These are phyloP conservation scores for Microcebus jonahi DNA, from an alignment of 2,113 vertebrate genomes.

Conservation along the genomic window DNA sequence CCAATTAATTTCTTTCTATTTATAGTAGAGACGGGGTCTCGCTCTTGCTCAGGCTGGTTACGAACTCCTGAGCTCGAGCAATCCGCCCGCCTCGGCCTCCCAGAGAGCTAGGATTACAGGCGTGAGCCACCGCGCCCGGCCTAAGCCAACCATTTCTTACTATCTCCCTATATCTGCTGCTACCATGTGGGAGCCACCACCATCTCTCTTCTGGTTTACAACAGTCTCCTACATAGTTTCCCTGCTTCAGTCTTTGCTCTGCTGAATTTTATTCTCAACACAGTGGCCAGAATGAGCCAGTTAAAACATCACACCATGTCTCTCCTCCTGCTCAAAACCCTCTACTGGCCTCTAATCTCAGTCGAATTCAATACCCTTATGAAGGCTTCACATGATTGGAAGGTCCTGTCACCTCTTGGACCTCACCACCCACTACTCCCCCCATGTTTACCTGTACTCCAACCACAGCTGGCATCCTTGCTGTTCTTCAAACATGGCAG, in stretches of 20 bases:
- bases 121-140: no score
- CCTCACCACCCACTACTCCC: background rate
- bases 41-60: no score
- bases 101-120: no score
- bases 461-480: background rate
- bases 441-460: background rate
- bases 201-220: slow-evolving; percentile 1
- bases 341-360: background rate
- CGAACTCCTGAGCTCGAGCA: no score
- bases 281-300: background rate
- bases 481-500: background rate
- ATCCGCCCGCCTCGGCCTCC: no score
- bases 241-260: background rate
- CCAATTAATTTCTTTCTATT: no score
- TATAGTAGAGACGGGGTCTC: no score
- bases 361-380: background rate
- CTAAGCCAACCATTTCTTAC: background rate
- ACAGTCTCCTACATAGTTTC: background rate
- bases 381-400: background rate
- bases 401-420: background rate
- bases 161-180: background rate
- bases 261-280: slow-evolving; percentile 23
- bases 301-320: slow-evolving; percentile 20
- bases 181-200: background rate
- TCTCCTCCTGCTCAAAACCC: slow-evolving; percentile 17